Evolutionary conservation across 2,113 vertebrate genomes (phyloP).

Genomic region (Clinocottus analis): DNA sequence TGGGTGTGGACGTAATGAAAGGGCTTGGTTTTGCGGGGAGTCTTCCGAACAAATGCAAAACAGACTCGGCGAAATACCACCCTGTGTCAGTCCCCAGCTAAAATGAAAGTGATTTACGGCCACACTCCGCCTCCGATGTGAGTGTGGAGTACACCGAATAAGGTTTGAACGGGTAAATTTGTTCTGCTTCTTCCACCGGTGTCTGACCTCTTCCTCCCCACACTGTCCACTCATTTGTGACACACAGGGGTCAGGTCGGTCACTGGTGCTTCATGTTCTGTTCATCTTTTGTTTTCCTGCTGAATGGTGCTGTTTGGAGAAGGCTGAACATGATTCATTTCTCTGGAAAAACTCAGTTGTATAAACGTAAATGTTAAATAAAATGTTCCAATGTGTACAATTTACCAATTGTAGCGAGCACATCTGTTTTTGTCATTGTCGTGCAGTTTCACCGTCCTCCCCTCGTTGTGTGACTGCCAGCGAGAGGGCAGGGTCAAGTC

Average conservation of each 20-base stretch:
- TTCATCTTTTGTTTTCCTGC: neutral
- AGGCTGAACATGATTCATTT: neutral
- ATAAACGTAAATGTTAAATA: no score
- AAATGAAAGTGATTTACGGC: conserved; percentile 7
- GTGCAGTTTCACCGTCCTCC: no score
- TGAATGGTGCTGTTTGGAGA: neutral
- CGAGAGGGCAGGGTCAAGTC: neutral
- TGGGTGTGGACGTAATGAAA: conserved; percentile 58
- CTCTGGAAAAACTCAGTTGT: neutral
- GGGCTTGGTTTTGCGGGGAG: neutral
- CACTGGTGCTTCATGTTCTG: neutral
- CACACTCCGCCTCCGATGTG: neutral
- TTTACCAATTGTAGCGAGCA: neutral
- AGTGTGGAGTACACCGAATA: neutral
- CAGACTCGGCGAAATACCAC: conserved; percentile 46
- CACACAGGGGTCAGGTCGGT: neutral
- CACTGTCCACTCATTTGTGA: neutral
- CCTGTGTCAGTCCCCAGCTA: neutral
- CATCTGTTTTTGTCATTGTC: neutral
- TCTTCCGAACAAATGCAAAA: conserved; percentile 37
- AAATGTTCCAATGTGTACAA: neutral
- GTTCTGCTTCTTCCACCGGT: no score
- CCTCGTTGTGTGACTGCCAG: neutral
- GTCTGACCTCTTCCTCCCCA: neutral
- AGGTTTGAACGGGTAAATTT: neutral